Conservation (phyloP, 2,113 vertebrate genomes). For the Malaclemys terrapin region DNA sequence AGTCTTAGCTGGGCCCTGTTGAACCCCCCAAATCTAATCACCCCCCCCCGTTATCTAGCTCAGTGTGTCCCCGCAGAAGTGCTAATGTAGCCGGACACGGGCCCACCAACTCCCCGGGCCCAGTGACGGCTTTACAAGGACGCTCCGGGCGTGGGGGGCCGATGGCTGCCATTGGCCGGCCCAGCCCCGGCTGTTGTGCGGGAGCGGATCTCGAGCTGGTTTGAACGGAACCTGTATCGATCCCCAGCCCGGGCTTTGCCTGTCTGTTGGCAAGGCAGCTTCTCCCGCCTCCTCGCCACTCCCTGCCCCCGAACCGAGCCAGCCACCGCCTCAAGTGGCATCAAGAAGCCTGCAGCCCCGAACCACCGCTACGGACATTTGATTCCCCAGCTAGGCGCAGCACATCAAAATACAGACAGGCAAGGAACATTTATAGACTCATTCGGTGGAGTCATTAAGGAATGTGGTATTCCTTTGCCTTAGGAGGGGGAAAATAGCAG, state of each 20-base stretch:
- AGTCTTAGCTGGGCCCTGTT: too few relatives aligned
- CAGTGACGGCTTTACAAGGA: too few relatives aligned
- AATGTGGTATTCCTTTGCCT: background rate
- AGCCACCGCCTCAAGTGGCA: background rate
- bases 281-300: conserved; percentile 41
- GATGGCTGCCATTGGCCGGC: too few relatives aligned
- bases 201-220: conserved; percentile 78
- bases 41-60: too few relatives aligned
- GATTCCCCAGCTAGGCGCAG: background rate
- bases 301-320: background rate
- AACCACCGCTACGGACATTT: background rate
- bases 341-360: conserved; percentile 6
- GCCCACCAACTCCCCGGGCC: too few relatives aligned
- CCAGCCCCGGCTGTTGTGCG: conserved; percentile 67
- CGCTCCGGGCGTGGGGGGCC: background rate
- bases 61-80: too few relatives aligned
- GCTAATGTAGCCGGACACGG: too few relatives aligned
- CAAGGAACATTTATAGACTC: background rate
- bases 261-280: conserved; percentile 76
- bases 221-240: conserved; percentile 81
- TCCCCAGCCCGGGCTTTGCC: conserved; percentile 77
- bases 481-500: background rate
- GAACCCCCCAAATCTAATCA: too few relatives aligned
- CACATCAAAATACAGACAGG: background rate
- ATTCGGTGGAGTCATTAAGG: background rate